phyloP scores from a whole-genome alignment of 2,113 vertebrate species.

The Lamprologus lemairii region DNA sequence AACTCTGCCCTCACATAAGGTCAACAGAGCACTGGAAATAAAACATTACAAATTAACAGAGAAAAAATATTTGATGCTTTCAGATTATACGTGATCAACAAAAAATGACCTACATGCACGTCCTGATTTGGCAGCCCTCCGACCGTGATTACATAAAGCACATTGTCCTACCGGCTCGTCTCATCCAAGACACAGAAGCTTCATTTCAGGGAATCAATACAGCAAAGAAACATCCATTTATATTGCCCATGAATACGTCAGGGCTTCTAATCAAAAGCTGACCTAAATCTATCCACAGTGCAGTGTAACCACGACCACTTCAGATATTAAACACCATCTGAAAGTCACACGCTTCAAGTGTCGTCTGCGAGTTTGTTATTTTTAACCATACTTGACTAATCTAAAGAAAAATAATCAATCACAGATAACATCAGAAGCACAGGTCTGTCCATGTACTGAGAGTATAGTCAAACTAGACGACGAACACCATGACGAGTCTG shows the following conservation, averaged over 20 bases:
- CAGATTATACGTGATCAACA: background rate
- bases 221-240: background rate
- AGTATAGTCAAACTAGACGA: constrained; percentile 49
- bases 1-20: background rate
- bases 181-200: background rate
- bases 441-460: constrained; percentile 30
- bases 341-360: background rate
- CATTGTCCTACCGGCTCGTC: background rate
- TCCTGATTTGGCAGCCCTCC: background rate
- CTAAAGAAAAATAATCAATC: constrained; percentile 15
- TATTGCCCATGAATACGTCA: background rate
- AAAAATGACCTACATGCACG: background rate
- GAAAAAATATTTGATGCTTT: background rate
- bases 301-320: background rate
- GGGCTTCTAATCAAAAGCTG: background rate
- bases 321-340: constrained; percentile 9
- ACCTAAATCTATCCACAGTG: constrained; percentile 42
- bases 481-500: constrained; percentile 49
- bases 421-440: constrained; percentile 42
- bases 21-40: background rate
- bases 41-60: constrained; percentile 7
- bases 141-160: background rate
- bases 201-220: background rate
- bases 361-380: background rate
- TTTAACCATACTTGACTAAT: background rate